Conservation (phyloP, 2,113 vertebrate genomes). For the Oceanodroma tethys region DNA sequence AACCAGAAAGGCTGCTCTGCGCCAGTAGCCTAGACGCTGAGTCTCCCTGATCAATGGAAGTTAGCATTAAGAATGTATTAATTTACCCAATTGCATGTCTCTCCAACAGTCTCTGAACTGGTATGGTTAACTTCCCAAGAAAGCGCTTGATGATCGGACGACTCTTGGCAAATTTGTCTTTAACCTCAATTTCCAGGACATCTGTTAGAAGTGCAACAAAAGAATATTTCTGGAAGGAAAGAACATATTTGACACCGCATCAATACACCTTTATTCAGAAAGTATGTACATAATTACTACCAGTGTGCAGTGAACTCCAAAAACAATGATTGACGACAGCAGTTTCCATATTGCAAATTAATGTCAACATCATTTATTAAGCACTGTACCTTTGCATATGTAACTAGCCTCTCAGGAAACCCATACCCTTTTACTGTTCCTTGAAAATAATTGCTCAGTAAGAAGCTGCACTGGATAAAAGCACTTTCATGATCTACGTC, state of each 20-base stretch:
- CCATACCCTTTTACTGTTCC: neutral
- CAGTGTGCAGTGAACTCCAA: neutral
- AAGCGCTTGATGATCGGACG: constrained; percentile 98
- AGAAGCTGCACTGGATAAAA: neutral
- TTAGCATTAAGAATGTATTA: neutral
- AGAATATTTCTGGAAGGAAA: constrained; percentile 89
- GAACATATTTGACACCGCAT: constrained; percentile 29
- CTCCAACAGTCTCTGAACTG: constrained; percentile 93
- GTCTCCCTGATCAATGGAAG: neutral
- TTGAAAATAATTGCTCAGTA: neutral
- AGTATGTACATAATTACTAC: neutral
- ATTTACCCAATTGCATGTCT: constrained; percentile 89
- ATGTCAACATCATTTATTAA: neutral
- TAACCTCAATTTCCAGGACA: constrained; percentile 96
- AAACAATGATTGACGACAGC: neutral
- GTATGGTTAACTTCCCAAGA: constrained; percentile 94
- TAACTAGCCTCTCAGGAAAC: neutral
- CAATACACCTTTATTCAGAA: constrained; percentile 5
- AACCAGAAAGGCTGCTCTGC: neutral
- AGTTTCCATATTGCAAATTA: neutral
- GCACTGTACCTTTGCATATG: neutral
- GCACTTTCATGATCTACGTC: neutral
- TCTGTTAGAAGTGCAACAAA: constrained; percentile 98
- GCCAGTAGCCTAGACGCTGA: neutral
- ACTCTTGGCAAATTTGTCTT: constrained; percentile 99